A percentile compares a stretch with the other conserved stretches of the same genome.
Conservation (phyloP, 1,140 invertebrate genomes). For the Ceratoteleas bidentatus region DNA sequence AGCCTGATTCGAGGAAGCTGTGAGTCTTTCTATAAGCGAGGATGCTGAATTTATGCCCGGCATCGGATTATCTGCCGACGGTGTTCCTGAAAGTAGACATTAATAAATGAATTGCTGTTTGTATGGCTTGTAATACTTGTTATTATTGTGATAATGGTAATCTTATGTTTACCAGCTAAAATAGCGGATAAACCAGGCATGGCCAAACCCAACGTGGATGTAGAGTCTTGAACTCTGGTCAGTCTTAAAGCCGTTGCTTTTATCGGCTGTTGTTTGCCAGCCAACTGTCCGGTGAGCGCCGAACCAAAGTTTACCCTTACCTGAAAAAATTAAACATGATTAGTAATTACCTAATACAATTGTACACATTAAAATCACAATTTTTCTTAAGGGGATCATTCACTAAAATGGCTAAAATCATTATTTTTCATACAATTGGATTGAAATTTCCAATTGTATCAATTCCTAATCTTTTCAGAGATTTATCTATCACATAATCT, state of each 20-base stretch:
- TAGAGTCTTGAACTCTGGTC: conserved; percentile 77
- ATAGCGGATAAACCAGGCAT: conserved; percentile 82
- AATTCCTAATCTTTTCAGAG: too few relatives aligned
- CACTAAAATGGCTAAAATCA: not conserved
- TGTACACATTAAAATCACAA: too few relatives aligned
- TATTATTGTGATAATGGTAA: too few relatives aligned
- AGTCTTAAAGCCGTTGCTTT: conserved; percentile 79
- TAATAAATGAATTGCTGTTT: not conserved
- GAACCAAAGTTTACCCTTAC: conserved; percentile 78
- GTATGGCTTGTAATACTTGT: too few relatives aligned
- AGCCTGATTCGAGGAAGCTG: conserved; percentile 79
- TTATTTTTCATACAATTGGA: too few relatives aligned
- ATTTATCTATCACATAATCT: too few relatives aligned
- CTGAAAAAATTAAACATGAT: conserved; percentile 60
- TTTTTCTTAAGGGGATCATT: too few relatives aligned
- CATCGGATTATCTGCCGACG: conserved; percentile 84
- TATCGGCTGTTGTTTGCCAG: conserved; percentile 77
- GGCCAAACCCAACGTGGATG: conserved; percentile 79
- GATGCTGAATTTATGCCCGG: conserved; percentile 82
- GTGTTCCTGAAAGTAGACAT: conserved; percentile 77
- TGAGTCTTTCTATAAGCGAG: conserved; percentile 83
- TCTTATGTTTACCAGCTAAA: conserved; percentile 80
- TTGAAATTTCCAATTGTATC: too few relatives aligned
- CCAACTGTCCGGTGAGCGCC: conserved; percentile 75
- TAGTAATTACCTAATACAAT: not conserved